Conservation (phyloP, 2,888 invertebrate species). For the Cantharis nigra region DNA sequence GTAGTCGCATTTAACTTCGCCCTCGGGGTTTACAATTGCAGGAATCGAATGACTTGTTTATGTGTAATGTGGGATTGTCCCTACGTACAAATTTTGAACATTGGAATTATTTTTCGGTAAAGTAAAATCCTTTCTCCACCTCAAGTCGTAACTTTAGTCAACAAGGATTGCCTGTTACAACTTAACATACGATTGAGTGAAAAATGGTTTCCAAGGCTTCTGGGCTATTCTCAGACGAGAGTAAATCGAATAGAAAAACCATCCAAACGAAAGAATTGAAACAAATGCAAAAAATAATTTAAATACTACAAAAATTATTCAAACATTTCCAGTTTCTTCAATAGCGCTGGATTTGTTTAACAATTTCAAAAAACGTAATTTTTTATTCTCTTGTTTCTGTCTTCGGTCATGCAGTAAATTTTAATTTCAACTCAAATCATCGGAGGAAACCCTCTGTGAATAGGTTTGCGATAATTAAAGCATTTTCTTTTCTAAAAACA, state of each 20-base stretch:
- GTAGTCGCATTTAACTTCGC: background rate
- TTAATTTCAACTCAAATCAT: background rate
- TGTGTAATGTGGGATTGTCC: background rate
- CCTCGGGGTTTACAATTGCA: background rate
- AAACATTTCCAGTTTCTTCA: background rate
- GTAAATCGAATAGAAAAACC: background rate
- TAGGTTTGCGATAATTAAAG: background rate
- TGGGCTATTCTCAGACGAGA: background rate
- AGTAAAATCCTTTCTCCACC: background rate
- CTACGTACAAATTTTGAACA: background rate
- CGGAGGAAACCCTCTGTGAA: background rate
- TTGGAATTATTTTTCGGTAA: background rate
- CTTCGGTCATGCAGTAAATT: background rate
- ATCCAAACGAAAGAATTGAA: background rate
- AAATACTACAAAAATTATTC: background rate
- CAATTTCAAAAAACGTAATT: no score
- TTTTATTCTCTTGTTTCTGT: background rate
- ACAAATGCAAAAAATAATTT: background rate
- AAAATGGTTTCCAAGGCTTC: background rate
- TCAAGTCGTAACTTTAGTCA: background rate
- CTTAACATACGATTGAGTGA: background rate
- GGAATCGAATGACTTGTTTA: background rate
- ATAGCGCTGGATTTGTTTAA: no score
- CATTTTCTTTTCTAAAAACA: background rate
- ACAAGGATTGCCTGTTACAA: background rate